phyloP scores from a whole-genome alignment of 2,113 vertebrate species.

The Seriola dumerili region DNA sequence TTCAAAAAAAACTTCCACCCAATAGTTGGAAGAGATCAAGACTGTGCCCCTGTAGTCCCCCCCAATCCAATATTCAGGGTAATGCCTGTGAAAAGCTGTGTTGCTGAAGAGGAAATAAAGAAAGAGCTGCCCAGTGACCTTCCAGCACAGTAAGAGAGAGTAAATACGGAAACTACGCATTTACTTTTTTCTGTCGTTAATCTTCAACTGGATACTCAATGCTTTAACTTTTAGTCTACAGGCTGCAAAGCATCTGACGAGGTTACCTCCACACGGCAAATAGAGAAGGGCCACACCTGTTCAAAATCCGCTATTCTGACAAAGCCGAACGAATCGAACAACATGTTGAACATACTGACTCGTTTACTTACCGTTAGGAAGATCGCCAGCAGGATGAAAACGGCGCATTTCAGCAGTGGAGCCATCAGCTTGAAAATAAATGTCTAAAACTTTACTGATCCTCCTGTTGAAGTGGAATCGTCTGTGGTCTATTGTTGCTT shows the following conservation, averaged over 20 bases:
- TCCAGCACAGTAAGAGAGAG: not conserved
- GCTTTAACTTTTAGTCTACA: not conserved
- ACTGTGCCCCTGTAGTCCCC: too few relatives aligned
- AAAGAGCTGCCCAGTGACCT: not conserved
- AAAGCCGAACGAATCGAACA: too few relatives aligned
- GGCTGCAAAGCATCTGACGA: not conserved
- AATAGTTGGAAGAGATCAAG: not conserved
- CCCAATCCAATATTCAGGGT: not conserved
- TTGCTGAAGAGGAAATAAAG: not conserved
- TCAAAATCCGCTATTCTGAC: not conserved
- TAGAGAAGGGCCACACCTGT: slow-evolving; percentile 60
- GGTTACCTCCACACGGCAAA: rapidly evolving
- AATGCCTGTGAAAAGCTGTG: not conserved
- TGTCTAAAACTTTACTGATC: not conserved
- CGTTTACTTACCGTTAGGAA: slow-evolving; percentile 63
- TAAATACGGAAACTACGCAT: not conserved
- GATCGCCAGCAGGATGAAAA: slow-evolving; percentile 40
- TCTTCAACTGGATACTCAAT: not conserved
- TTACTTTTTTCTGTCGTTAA: not conserved
- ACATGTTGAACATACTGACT: too few relatives aligned
- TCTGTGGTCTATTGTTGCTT: slow-evolving; percentile 5
- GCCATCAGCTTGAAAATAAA: slow-evolving; percentile 48
- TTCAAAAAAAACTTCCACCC: not conserved
- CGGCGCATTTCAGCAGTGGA: slow-evolving; percentile 10
- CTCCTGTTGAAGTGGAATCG: not conserved